Evolutionary conservation across 2,113 vertebrate species (phyloP), one percentile per base, ranked within the genome.

Genomic region (Salvator merianae): DNA sequence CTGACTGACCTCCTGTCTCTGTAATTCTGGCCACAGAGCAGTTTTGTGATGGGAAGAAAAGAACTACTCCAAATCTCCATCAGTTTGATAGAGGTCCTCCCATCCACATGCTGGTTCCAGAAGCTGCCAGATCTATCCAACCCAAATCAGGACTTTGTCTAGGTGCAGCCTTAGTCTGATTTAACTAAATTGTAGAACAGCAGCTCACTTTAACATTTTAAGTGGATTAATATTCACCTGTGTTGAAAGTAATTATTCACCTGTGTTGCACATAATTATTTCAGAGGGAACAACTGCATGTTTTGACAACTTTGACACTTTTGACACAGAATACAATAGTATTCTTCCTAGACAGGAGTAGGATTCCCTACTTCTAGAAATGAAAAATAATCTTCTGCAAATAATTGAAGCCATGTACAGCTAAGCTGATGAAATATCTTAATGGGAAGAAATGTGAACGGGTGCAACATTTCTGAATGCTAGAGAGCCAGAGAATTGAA

Each of bases 311-410:
- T 88, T 91, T 83, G 93, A 87, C 85, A 85, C 1, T 24, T 92
- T 87, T 92, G 88, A 86, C 85, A 85, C 76, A 85, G 84, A 86
- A 43, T 59, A 50, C 70, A 91, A 88, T 92, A 85, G 88, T 90
- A 84, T 89, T 90, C 81, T 87, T 92, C 34, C 72, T 87, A 85
- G 91, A 81, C 82, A 90, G 84, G 82, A 90, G 82, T 88, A 65
- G 18, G 86, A 82, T 85, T 81, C 88, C 87, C 89, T 86, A 86
- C 89, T 88, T 84, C 89, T 55, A 86, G 90, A 89, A 88, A 88
- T 55, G 85, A 91, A 87, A 90, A 94, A 92, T 93, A 88, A 88
- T 93, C 91, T 91, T 85, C 79, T 79, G 89, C 85, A 91, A 90
- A 88, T 86, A 91, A 92, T 90, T 90, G 80, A 89, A 89, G 79